Percentiles rank a stretch among this genome's conserved stretches.
phyloP scores from a whole-genome alignment of 2,888 invertebrate genomes.

The Yponomeuta malinellus region DNA sequence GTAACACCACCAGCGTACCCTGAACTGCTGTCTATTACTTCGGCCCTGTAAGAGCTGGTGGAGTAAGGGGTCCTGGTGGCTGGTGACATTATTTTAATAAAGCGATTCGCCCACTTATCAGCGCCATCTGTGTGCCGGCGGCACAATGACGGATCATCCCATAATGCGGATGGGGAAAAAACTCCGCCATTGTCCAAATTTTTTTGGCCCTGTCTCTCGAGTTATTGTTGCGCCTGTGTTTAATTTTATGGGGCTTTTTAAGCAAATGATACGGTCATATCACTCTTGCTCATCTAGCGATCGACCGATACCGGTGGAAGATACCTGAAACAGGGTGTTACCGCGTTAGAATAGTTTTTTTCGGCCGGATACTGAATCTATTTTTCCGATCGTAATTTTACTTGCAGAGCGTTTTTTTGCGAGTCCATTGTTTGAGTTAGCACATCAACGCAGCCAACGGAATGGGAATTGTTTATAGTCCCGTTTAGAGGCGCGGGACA shows the following conservation, averaged over 20 bases:
- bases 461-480: constrained; percentile 30
- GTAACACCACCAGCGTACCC: constrained; percentile 20
- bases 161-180: constrained; percentile 65
- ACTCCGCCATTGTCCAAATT: constrained; percentile 36
- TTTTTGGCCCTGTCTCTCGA: constrained; percentile 56
- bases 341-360: constrained; percentile 18
- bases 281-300: constrained; percentile 43
- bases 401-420: constrained; percentile 1
- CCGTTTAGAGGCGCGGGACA: constrained; percentile 23
- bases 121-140: constrained; percentile 57
- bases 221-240: constrained; percentile 59
- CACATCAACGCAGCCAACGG: constrained; percentile 16
- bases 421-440: background rate
- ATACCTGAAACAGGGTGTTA: constrained; percentile 26
- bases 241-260: constrained; percentile 72
- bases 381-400: constrained; percentile 1
- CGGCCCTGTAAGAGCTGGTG: background rate
- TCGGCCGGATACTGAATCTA: constrained; percentile 4
- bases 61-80: constrained; percentile 30
- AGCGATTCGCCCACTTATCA: constrained; percentile 65
- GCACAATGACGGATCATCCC: constrained; percentile 71
- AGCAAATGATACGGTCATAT: constrained; percentile 74
- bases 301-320: constrained; percentile 34
- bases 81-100: constrained; percentile 61
- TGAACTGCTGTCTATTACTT: constrained; percentile 37